Percentiles rank a stretch among this genome's conserved stretches.
These are phyloP conservation scores for Apis cerana DNA, from an alignment of 1,140 invertebrate species.

Conservation along the genomic window DNA sequence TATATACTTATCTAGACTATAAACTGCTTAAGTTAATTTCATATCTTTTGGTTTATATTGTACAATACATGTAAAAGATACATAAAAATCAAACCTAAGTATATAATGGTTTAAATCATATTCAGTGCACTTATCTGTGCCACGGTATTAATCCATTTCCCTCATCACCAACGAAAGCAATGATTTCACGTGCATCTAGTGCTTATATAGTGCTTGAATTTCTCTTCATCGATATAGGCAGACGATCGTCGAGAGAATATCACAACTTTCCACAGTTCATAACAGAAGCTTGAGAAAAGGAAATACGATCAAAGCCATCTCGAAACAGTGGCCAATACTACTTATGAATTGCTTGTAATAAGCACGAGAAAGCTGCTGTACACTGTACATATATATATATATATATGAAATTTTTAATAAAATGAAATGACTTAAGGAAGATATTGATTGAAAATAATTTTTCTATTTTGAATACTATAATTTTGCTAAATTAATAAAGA, in stretches of 20 bases:
- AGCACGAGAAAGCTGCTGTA: slow-evolving; percentile 32
- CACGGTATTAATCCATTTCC: background rate
- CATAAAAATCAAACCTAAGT: background rate
- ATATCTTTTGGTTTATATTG: background rate
- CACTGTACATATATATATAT: slow-evolving; percentile 13
- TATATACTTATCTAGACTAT: no score
- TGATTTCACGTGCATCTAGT: background rate
- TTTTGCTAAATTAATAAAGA: no score
- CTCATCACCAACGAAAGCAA: slow-evolving; percentile 1
- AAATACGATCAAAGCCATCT: slow-evolving; percentile 20
- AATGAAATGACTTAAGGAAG: slow-evolving; percentile 27
- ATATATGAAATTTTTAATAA: slow-evolving; percentile 16
- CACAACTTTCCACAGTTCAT: slow-evolving; percentile 12
- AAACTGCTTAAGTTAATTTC: no score
- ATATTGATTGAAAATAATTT: background rate
- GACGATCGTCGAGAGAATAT: slow-evolving; percentile 46
- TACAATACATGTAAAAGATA: background rate
- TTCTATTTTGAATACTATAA: background rate
- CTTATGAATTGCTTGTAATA: slow-evolving; percentile 5
- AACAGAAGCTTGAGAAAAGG: background rate
- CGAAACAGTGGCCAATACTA: slow-evolving; percentile 24
- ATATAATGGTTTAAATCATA: background rate
- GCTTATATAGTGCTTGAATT: background rate
- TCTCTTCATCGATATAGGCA: slow-evolving; percentile 18
- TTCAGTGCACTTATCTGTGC: background rate